These are phyloP conservation scores for Philotrypesis tridentata DNA, from an alignment of 1,140 invertebrate species.

Conservation along the genomic window DNA sequence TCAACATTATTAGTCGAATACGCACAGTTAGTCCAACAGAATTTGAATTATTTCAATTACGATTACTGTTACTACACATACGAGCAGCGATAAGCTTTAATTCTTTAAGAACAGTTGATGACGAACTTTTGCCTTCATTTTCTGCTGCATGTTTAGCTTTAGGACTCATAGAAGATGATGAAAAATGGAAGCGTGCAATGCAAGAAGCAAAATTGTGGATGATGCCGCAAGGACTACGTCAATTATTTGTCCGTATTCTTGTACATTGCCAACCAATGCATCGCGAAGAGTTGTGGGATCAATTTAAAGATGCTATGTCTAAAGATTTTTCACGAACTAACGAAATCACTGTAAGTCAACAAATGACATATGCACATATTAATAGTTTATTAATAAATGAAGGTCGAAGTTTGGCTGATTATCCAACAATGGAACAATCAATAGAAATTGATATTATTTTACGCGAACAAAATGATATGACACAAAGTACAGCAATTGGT, in stretches of 20 bases:
- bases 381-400: constrained; percentile 9
- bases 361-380: constrained; percentile 18
- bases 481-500: background rate
- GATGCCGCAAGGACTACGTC: constrained; percentile 31
- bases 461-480: background rate
- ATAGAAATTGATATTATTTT: constrained; percentile 4
- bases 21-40: background rate
- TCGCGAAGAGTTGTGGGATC: constrained; percentile 38
- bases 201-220: constrained; percentile 51
- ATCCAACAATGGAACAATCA: background rate
- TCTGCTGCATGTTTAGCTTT: constrained; percentile 55
- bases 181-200: constrained; percentile 57
- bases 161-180: no score
- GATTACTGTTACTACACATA: constrained; percentile 49
- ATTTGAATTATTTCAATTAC: constrained; percentile 60
- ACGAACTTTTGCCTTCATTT: constrained; percentile 54
- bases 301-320: constrained; percentile 40
- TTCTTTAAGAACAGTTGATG: constrained; percentile 61
- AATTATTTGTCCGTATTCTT: constrained; percentile 36
- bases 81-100: constrained; percentile 56
- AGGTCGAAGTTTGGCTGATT: constrained; percentile 6
- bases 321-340: constrained; percentile 18
- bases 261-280: constrained; percentile 40
- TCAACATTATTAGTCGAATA: background rate
- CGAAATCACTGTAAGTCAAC: background rate